Conservation (phyloP, 1,140 invertebrate species). For the Zophobas atratus region DNA sequence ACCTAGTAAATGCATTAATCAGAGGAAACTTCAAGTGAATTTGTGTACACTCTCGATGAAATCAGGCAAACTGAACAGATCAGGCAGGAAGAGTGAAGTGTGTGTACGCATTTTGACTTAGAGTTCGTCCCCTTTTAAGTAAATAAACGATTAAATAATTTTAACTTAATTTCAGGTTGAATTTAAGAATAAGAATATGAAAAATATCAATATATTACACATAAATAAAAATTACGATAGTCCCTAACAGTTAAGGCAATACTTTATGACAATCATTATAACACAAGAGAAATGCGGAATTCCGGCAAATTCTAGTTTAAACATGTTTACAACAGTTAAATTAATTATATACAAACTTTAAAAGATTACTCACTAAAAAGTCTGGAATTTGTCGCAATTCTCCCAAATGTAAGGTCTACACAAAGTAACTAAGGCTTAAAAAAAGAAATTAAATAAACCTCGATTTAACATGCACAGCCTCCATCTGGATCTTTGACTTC, state of each 20-base stretch:
- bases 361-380: conserved; percentile 15
- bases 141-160: not conserved
- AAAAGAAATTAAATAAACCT: not conserved
- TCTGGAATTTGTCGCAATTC: not conserved
- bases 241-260: conserved; percentile 33
- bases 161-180: not conserved
- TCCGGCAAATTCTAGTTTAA: conserved; percentile 6
- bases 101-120: not conserved
- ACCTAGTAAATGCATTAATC: conserved; percentile 7
- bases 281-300: not conserved
- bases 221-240: conserved; percentile 40
- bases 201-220: conserved; percentile 38
- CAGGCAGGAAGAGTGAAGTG: not conserved
- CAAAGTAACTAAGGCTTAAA: conserved; percentile 6
- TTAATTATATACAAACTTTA: conserved; percentile 13
- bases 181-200: conserved; percentile 2
- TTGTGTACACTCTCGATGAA: not conserved
- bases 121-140: not conserved
- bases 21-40: not conserved
- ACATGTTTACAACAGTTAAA: not conserved
- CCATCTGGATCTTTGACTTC: conserved; percentile 92
- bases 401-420: conserved; percentile 27
- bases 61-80: not conserved
- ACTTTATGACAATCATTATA: conserved; percentile 28
- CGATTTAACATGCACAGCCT: conserved; percentile 88